phyloP scores from a whole-genome alignment of 2,888 invertebrate species.

The Nomada ruficornis region DNA sequence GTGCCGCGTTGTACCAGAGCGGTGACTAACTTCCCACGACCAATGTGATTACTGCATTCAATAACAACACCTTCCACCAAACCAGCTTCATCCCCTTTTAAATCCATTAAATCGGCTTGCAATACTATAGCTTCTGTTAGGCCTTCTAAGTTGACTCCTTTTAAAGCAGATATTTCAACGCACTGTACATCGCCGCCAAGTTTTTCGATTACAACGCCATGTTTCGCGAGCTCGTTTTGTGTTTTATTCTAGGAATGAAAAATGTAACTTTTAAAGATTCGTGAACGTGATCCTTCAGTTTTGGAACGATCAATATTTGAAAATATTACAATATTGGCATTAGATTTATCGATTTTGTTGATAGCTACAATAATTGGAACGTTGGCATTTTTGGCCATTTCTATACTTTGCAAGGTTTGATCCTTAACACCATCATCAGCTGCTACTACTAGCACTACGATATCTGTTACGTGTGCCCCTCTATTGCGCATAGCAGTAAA shows the following conservation, averaged over 20 bases:
- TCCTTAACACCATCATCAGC: conserved; percentile 99
- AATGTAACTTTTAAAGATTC: neutral
- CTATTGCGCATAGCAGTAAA: conserved; percentile 97
- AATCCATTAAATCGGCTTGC: conserved; percentile 94
- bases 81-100: conserved; percentile 93
- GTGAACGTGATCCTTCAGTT: neutral
- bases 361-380: conserved; percentile 98
- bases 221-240: conserved; percentile 90
- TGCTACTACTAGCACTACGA: conserved; percentile 97
- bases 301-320: neutral
- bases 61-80: conserved; percentile 95
- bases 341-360: conserved; percentile 98
- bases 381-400: conserved; percentile 92
- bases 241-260: conserved; percentile 87
- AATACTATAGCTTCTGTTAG: conserved; percentile 93
- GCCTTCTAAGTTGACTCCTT: conserved; percentile 90
- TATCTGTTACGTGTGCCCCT: conserved; percentile 97
- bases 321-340: conserved; percentile 91
- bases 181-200: conserved; percentile 96
- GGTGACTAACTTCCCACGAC: conserved; percentile 88
- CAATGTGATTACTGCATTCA: conserved; percentile 91
- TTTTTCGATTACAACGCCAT: conserved; percentile 94
- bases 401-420: conserved; percentile 96
- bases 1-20: conserved; percentile 87
- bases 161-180: conserved; percentile 95